phyloP scores from a whole-genome alignment of 2,113 vertebrate species.

The Grallaria varia region DNA sequence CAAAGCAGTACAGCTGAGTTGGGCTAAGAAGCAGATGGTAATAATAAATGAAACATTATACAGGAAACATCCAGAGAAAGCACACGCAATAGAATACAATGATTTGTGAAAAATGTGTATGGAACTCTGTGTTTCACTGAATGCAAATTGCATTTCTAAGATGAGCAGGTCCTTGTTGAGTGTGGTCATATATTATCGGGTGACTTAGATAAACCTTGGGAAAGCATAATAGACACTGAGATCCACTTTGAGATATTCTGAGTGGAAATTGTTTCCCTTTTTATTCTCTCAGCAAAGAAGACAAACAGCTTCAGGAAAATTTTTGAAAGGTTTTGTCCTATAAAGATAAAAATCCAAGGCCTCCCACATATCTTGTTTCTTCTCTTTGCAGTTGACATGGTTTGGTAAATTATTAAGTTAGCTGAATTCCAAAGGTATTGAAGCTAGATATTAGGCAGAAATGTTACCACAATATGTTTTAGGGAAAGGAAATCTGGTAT shows the following conservation, averaged over 20 bases:
- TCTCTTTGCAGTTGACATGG: neutral
- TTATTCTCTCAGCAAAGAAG: slow-evolving; percentile 32
- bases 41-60: neutral
- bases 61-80: neutral
- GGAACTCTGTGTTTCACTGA: neutral
- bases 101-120: neutral
- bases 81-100: neutral
- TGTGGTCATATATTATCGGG: neutral
- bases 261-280: slow-evolving; percentile 34
- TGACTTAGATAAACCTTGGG: slow-evolving; percentile 15
- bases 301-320: neutral
- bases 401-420: slow-evolving; percentile 22
- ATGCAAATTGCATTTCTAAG: neutral
- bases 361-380: slow-evolving; percentile 15
- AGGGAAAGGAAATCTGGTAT: neutral
- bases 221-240: slow-evolving; percentile 12
- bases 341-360: slow-evolving; percentile 28
- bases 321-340: slow-evolving; percentile 18
- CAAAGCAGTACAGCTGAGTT: neutral
- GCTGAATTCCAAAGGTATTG: neutral
- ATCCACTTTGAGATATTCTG: slow-evolving; percentile 34
- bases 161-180: neutral
- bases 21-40: neutral
- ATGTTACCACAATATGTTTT: neutral
- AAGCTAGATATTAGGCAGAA: neutral